These are phyloP conservation scores for Dasysyrphus tricinctus DNA, from an alignment of 2,888 invertebrate genomes.

Conservation along the genomic window DNA sequence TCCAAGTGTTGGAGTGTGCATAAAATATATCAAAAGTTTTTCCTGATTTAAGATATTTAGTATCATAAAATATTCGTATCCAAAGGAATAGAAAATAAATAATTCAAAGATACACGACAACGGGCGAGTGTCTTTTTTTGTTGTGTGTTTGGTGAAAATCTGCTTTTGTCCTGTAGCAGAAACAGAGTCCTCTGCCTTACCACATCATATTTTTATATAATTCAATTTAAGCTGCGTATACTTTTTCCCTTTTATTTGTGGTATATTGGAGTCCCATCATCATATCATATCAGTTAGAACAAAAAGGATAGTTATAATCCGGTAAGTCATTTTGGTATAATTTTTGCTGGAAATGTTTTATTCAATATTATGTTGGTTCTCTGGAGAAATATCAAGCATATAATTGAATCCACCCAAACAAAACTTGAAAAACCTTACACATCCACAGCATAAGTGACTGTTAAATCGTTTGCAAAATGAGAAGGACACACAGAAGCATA, in stretches of 20 bases:
- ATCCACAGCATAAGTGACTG: neutral
- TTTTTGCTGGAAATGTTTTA: neutral
- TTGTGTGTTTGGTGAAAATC: slow-evolving; percentile 28
- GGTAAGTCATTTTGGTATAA: slow-evolving; percentile 44
- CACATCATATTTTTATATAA: slow-evolving; percentile 61
- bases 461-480: slow-evolving; percentile 24
- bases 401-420: neutral
- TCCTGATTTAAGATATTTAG: neutral
- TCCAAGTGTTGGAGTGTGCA: neutral
- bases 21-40: neutral
- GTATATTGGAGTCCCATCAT: slow-evolving; percentile 12
- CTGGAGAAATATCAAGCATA: neutral
- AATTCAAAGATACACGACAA: neutral
- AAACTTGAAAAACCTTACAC: neutral
- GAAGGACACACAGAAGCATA: slow-evolving; percentile 1
- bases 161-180: neutral
- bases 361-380: neutral
- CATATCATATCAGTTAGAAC: neutral
- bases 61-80: neutral
- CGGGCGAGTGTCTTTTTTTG: slow-evolving; percentile 7
- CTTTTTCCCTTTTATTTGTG: neutral
- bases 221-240: slow-evolving; percentile 20
- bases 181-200: neutral
- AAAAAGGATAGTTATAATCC: slow-evolving; percentile 44
- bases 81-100: neutral